Percentiles rank a stretch among this genome's conserved stretches.
These are phyloP conservation scores for Sylvilagus bachmani DNA, from an alignment of 2,113 vertebrate species.

Conservation along the genomic window DNA sequence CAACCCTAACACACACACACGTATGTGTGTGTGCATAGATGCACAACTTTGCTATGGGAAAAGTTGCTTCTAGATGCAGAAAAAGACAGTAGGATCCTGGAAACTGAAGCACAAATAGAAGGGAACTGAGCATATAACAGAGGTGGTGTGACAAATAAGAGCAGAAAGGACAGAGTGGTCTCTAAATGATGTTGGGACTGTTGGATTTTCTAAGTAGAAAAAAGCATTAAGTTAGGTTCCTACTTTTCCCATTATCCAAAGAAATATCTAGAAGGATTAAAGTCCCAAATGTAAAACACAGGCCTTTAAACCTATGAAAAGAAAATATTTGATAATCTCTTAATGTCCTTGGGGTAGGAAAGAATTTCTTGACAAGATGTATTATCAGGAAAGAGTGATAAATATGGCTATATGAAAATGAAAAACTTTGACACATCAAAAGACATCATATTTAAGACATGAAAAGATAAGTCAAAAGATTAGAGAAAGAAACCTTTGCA, in stretches of 20 bases:
- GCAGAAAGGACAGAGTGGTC: neutral
- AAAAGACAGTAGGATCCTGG: neutral
- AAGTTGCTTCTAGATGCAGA: neutral
- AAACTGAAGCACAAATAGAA: neutral
- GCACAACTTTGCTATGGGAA: neutral
- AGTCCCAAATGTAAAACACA: slow-evolving; percentile 47
- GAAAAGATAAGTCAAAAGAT: neutral
- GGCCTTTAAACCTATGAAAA: slow-evolving; percentile 39
- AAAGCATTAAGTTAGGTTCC: neutral
- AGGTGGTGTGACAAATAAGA: neutral
- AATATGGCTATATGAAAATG: slow-evolving; percentile 2
- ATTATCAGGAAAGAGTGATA: slow-evolving; percentile 14
- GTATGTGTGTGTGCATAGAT: accelerated
- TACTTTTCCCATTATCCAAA: neutral
- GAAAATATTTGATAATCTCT: slow-evolving; percentile 15
- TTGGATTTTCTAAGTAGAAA: neutral
- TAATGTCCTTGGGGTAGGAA: neutral
- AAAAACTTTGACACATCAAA: slow-evolving; percentile 6
- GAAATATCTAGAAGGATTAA: slow-evolving; percentile 40
- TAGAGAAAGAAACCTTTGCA: neutral
- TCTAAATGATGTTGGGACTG: too few species aligned
- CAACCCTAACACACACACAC: neutral
- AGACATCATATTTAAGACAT: slow-evolving; percentile 33
- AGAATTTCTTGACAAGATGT: slow-evolving; percentile 36
- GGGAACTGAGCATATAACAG: neutral